Evolutionary conservation across 1,140 invertebrate species (phyloP).

Genomic region (Neuroterus valhalla): DNA sequence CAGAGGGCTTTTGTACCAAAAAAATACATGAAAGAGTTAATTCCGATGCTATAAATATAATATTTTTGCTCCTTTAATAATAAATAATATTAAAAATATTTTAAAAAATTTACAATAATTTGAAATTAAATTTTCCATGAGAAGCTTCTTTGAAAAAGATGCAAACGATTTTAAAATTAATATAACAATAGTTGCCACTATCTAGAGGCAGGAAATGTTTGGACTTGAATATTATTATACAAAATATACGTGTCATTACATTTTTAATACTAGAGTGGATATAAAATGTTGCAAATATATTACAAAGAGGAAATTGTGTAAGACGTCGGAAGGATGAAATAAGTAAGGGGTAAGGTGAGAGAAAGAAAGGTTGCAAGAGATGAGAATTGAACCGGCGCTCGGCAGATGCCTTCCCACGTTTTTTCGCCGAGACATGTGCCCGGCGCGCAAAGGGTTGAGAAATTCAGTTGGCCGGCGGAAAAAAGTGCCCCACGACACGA

Average conservation of each 20-base stretch:
- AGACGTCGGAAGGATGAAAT: slow-evolving; percentile 43
- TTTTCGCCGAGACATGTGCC: slow-evolving; percentile 71
- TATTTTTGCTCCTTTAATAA: no score
- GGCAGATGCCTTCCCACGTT: slow-evolving; percentile 71
- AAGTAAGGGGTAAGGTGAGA: slow-evolving; percentile 43
- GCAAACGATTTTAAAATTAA: no score
- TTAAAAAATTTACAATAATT: no score
- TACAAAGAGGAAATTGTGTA: slow-evolving; percentile 34
- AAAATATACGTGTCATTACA: no score
- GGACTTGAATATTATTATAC: no score
- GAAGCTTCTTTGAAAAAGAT: no score
- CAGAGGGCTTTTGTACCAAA: neutral
- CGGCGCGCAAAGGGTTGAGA: slow-evolving; percentile 68
- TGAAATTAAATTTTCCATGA: no score
- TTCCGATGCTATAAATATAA: slow-evolving; percentile 36
- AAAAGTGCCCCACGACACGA: slow-evolving; percentile 57
- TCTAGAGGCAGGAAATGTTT: no score
- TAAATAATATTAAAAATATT: no score
- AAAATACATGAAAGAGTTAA: slow-evolving; percentile 48
- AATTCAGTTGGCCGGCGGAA: slow-evolving; percentile 57
- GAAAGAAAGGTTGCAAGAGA: slow-evolving; percentile 42
- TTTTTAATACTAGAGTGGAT: no score
- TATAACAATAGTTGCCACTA: no score
- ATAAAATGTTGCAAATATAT: slow-evolving; percentile 38
- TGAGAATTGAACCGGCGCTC: slow-evolving; percentile 50